Conservation (phyloP, 2,113 vertebrate species). For the Plotosus lineatus region DNA sequence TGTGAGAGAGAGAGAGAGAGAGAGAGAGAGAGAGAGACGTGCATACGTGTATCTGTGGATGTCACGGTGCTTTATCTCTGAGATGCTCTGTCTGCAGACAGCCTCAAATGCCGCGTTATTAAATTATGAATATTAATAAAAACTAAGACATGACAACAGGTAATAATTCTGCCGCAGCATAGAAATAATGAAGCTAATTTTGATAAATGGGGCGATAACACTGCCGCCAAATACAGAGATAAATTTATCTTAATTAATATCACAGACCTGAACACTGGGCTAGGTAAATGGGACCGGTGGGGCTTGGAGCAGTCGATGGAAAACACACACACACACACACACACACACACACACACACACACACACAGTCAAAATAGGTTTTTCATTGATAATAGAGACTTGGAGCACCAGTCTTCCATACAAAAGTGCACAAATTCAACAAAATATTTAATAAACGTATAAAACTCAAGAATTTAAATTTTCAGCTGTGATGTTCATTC, state of each 20-base stretch:
- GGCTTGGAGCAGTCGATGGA: constrained; percentile 54
- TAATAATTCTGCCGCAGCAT: constrained; percentile 90
- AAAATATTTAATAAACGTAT: no score
- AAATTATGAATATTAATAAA: constrained; percentile 98
- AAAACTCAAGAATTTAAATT: no score
- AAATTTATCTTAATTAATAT: constrained; percentile 99
- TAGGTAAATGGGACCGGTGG: constrained; percentile 81
- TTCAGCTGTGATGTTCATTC: constrained; percentile 4
- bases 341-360: constrained; percentile 34
- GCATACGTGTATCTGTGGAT: constrained; percentile 50
- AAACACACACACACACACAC: constrained; percentile 42
- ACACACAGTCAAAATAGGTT: constrained; percentile 36
- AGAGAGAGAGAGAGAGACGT: constrained; percentile 16
- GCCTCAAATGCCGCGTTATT: constrained; percentile 85
- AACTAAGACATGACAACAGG: constrained; percentile 88
- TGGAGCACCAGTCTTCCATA: background rate
- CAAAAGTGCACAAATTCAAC: background rate
- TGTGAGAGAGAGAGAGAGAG: background rate
- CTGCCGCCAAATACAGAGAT: constrained; percentile 84
- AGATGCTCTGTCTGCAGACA: constrained; percentile 64
- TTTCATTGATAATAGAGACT: constrained; percentile 44
- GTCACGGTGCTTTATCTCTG: constrained; percentile 66
- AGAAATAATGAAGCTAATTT: constrained; percentile 95
- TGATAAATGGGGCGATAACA: constrained; percentile 86
- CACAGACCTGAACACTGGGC: constrained; percentile 79